Conservation (phyloP, 2,797 vertebrate genomes). For the Siniperca scherzeri region DNA sequence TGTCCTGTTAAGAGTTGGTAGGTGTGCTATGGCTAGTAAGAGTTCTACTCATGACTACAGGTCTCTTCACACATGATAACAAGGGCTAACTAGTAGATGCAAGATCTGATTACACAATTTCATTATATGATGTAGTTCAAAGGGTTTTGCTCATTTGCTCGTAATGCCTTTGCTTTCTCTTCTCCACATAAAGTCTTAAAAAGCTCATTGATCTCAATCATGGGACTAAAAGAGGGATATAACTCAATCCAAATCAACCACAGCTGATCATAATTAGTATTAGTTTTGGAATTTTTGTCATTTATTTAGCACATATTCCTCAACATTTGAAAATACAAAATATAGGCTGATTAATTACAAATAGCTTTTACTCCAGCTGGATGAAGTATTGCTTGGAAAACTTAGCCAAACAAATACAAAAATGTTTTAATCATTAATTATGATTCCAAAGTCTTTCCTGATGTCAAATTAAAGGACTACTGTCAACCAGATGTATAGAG, state of each 20-base stretch:
- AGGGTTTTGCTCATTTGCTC: too few species aligned
- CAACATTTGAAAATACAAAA: not conserved
- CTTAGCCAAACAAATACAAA: slow-evolving; percentile 1
- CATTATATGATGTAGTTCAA: too few species aligned
- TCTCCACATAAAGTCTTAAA: too few species aligned
- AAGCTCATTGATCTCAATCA: not conserved
- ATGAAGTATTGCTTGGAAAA: not conserved
- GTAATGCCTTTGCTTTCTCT: too few species aligned
- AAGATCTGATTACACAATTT: too few species aligned
- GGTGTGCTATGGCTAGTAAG: too few species aligned
- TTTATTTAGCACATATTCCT: not conserved
- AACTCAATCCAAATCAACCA: not conserved
- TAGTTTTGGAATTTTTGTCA: not conserved
- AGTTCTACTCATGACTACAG: too few species aligned
- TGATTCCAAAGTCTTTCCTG: not conserved
- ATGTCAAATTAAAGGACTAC: slow-evolving; percentile 12
- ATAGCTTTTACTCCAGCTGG: not conserved
- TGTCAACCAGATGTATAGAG: slow-evolving; percentile 8
- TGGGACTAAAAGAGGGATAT: not conserved
- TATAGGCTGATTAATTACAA: not conserved
- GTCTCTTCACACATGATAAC: too few species aligned
- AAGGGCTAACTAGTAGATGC: too few species aligned
- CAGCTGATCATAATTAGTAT: not conserved
- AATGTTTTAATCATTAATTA: not conserved
- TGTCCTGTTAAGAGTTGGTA: too few species aligned